phyloP scores from a whole-genome alignment of 2,113 vertebrate genomes.

The Crotalus viridis region DNA sequence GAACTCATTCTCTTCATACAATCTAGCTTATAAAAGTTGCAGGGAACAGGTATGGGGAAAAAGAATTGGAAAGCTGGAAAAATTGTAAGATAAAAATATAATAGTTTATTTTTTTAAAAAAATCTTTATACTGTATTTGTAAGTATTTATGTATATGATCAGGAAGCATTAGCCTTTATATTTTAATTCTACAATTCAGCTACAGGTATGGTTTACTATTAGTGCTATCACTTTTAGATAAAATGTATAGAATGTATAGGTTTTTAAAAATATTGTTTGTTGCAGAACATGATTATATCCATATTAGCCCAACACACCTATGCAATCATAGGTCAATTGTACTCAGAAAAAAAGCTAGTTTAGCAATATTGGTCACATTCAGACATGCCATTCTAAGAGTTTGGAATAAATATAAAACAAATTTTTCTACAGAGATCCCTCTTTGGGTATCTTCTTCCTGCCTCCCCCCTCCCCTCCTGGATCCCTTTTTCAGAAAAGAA shows the following conservation, averaged over 20 bases:
- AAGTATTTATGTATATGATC: background rate
- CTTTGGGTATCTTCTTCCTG: too few relatives aligned
- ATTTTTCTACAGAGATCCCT: too few relatives aligned
- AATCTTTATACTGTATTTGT: background rate
- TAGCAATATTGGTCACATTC: background rate
- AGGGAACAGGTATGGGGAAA: background rate
- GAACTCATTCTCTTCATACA: background rate
- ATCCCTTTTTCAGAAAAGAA: too few relatives aligned
- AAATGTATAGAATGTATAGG: background rate
- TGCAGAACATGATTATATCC: background rate
- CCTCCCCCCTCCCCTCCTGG: too few relatives aligned
- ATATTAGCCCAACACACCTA: constrained; percentile 4
- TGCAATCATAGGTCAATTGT: background rate
- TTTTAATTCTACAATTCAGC: background rate
- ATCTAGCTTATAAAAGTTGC: background rate
- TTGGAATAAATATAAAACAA: too few relatives aligned
- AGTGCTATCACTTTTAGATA: background rate
- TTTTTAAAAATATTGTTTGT: background rate
- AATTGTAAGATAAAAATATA: background rate
- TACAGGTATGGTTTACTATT: background rate
- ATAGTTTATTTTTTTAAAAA: background rate
- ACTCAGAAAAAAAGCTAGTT: background rate
- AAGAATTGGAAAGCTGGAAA: background rate
- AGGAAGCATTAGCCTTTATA: background rate
- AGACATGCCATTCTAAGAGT: background rate